A percentile compares a stretch with the other conserved stretches of the same genome.
phyloP scores from a whole-genome alignment of 2,797 vertebrate species.

The Pipistrellus kuhlii region DNA sequence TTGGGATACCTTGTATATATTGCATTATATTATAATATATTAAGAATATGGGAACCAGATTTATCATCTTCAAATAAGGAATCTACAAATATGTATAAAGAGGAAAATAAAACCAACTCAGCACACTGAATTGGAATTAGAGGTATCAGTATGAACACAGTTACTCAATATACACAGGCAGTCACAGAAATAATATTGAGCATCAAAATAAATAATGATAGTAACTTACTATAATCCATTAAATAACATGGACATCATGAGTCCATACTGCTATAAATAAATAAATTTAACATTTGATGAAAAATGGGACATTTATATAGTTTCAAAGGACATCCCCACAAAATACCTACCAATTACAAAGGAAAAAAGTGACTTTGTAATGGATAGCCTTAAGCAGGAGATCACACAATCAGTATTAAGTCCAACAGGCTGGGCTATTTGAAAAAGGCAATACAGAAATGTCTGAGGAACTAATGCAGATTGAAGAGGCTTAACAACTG shows the following conservation, averaged over 20 bases:
- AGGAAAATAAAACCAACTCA: not conserved
- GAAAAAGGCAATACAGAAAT: not conserved
- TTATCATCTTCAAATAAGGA: conserved; percentile 6
- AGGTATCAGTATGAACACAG: not conserved
- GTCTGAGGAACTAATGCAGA: not conserved
- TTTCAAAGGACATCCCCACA: conserved; percentile 19
- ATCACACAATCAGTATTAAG: not conserved
- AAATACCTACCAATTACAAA: conserved; percentile 17
- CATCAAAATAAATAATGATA: conserved; percentile 25
- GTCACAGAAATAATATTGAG: not conserved
- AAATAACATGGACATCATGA: conserved; percentile 2
- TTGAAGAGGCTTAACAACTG: not conserved
- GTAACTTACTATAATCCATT: not conserved
- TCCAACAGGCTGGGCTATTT: not conserved
- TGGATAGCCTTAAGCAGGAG: not conserved
- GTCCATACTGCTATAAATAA: not conserved
- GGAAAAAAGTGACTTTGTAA: not conserved
- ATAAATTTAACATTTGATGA: not conserved
- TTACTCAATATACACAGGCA: conserved; percentile 20
- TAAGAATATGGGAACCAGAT: not conserved
- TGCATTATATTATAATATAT: not conserved
- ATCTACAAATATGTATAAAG: not conserved
- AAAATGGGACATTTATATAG: not conserved
- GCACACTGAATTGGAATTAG: not conserved
- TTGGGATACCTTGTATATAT: not conserved